Base-by-base conservation (phyloP, 2,797 vertebrate species). In the Manis crassicaudata region DNA sequence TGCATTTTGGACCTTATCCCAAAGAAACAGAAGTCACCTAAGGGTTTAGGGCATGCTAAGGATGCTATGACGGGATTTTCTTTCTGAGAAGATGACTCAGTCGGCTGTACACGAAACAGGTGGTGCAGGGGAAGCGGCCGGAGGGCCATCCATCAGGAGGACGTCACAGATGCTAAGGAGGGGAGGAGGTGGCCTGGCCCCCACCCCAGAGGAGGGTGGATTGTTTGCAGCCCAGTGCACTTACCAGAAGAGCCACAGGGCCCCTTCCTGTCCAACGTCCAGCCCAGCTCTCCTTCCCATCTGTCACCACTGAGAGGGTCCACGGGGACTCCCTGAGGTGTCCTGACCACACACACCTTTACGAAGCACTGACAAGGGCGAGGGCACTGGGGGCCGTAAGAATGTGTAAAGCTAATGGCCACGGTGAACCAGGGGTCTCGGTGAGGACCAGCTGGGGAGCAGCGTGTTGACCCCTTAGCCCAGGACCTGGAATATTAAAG, bases 271-370 rank as follows among this genome's bases (percentile, higher is more conserved):
- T 46, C n/a, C 35, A 14, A 52, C 1, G 6, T 23, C 35, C 12
- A 5, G 32, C 2, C 27, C 32, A 18, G 8, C 18, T 13, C 17
- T 40, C 12, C 29, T 54, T 35, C 13, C 68, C 35, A 29, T 13
- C 17, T 25, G 20, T 60, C 25, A 6, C 12, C 9, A 65, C 5
- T 1, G 0, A 25, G 0, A 29, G 65, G 18, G n/a, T 56, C 7
- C 52, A 37, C 32, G 54, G 16, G 18, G 35, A 75, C 35, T 46
- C 13, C n/a, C 63, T 54, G 23, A 27, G 27, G 37, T 50, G 11
- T 85, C 40, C 52, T 76, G 32, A 76, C 5, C 56, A 8, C 9
- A 52, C 17, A 60, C 2, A 68, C 16, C 18, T 70, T 58, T 23
- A 60, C 13, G 17, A 43, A 88, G n/a, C 6, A 2, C 9, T 17